phyloP scores from a whole-genome alignment of 2,113 vertebrate species.

The Alligator sinensis region DNA sequence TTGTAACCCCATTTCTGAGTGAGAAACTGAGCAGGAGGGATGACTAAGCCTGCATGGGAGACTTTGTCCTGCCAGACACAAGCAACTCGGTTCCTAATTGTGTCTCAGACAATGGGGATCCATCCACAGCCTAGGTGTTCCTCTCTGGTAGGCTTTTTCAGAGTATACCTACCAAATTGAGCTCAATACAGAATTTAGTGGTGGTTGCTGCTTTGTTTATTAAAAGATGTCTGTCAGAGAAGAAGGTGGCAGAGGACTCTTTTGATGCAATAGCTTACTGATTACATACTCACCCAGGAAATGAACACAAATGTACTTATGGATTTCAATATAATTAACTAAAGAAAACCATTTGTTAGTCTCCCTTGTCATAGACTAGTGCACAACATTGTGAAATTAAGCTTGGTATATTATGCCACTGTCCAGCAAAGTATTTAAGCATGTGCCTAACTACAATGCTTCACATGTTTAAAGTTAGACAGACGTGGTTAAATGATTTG shows the following conservation, averaged over 20 bases:
- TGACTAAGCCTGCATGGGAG: neutral
- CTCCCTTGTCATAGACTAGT: neutral
- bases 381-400: neutral
- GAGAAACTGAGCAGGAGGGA: neutral
- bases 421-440: neutral
- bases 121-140: rapidly evolving
- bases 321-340: slow-evolving; percentile 5
- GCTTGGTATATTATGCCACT: neutral
- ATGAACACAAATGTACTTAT: neutral
- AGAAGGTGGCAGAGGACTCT: no score
- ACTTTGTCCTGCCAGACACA: neutral
- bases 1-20: neutral
- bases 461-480: no score
- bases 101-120: neutral
- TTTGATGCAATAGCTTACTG: no score
- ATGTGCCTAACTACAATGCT: neutral
- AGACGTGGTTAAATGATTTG: slow-evolving; percentile 21
- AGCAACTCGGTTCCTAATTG: neutral
- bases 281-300: no score
- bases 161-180: neutral
- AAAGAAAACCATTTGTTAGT: neutral
- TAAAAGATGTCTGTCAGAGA: no score
- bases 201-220: neutral
- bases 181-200: neutral
- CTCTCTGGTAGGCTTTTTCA: neutral